Conservation (phyloP, 1,140 invertebrate genomes). For the Coboldia fuscipes region DNA sequence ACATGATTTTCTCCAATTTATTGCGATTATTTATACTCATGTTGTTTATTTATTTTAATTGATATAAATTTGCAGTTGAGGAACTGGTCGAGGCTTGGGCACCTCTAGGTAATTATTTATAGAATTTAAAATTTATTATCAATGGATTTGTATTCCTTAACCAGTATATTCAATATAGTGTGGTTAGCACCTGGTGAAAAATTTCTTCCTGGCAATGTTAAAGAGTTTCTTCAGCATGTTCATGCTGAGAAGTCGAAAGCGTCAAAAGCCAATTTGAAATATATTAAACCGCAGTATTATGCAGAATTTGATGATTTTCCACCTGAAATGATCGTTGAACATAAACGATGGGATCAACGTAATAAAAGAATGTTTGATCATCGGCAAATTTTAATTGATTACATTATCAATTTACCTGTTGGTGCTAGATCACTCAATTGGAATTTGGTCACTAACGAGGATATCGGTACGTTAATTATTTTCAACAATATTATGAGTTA, state of each 20-base stretch:
- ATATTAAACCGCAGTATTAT: conserved; percentile 3
- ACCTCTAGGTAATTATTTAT: too few species aligned
- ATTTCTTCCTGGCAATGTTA: conserved; percentile 33
- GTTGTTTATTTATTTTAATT: too few species aligned
- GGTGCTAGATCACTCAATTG: conserved; percentile 21
- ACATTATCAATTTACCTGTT: conserved; percentile 6
- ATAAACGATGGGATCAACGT: not conserved
- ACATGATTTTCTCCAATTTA: too few species aligned
- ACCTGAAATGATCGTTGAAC: conserved; percentile 4
- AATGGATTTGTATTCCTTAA: too few species aligned
- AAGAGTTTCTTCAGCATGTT: conserved; percentile 34
- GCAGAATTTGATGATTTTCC: conserved; percentile 7
- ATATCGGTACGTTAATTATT: conserved; percentile 21
- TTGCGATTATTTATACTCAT: too few species aligned
- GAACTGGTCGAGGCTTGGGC: too few species aligned
- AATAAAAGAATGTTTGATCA: not conserved
- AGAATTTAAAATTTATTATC: too few species aligned
- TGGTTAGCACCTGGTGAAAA: conserved; percentile 38
- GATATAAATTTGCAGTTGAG: too few species aligned
- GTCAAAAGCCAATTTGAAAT: conserved; percentile 4
- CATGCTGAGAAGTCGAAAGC: conserved; percentile 13
- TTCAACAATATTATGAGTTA: not conserved
- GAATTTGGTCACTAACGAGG: conserved; percentile 28
- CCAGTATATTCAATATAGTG: too few species aligned
- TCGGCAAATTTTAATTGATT: conserved; percentile 1